phyloP scores from a whole-genome alignment of 2,797 vertebrate genomes.

The Microctenopoma steveboyesi region DNA sequence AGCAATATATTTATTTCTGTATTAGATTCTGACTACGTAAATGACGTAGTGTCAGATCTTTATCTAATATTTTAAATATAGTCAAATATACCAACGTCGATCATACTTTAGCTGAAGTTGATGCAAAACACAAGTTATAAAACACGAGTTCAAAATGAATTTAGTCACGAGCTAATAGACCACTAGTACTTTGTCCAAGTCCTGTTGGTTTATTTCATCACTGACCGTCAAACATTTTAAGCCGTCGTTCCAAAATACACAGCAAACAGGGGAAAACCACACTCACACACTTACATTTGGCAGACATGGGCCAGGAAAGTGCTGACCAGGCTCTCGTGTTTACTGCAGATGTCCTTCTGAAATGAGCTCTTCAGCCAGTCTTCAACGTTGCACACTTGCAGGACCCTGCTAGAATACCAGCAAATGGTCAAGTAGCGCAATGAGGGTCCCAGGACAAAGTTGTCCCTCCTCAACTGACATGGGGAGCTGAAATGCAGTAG shows the following conservation, averaged over 20 bases:
- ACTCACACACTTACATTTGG: conserved; percentile 80
- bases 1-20: background rate
- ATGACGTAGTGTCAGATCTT: too few relatives aligned
- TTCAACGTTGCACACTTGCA: conserved; percentile 93
- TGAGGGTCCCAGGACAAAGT: conserved; percentile 90
- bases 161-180: conserved; percentile 3
- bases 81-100: background rate
- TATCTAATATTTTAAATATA: background rate
- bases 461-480: conserved; percentile 86
- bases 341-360: conserved; percentile 92
- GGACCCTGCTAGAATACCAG: conserved; percentile 94
- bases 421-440: conserved; percentile 87
- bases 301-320: conserved; percentile 84
- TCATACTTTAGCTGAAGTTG: background rate
- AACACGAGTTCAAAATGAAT: background rate
- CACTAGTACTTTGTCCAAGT: background rate
- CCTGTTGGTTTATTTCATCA: conserved; percentile 11
- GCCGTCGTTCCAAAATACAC: background rate
- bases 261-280: conserved; percentile 23
- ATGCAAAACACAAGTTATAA: background rate
- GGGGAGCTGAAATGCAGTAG: conserved; percentile 88
- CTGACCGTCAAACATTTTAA: background rate
- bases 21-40: background rate
- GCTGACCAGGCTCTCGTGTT: conserved; percentile 87
- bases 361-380: conserved; percentile 92